A percentile compares a stretch with the other conserved stretches of the same genome.
These are phyloP conservation scores for Danaus chrysippus DNA, from an alignment of 2,888 invertebrate genomes.

Conservation along the genomic window DNA sequence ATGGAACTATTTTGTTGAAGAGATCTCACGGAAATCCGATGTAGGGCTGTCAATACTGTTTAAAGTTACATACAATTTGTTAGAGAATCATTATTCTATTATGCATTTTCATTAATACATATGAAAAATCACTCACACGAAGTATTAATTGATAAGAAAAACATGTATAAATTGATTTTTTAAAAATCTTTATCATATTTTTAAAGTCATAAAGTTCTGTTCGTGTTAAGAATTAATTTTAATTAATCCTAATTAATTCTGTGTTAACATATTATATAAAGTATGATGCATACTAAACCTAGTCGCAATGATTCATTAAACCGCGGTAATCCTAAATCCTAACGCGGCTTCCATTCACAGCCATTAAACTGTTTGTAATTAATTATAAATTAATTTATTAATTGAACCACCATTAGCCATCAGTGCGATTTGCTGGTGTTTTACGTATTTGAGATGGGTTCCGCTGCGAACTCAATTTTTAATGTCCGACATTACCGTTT, in stretches of 20 bases:
- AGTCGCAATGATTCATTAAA: constrained; percentile 25
- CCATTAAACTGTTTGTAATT: constrained; percentile 30
- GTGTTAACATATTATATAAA: neutral
- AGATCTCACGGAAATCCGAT: constrained; percentile 32
- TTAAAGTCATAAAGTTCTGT: too few relatives aligned
- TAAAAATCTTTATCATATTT: too few relatives aligned
- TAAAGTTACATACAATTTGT: neutral
- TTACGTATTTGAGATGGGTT: neutral
- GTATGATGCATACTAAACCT: neutral
- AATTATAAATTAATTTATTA: constrained; percentile 26
- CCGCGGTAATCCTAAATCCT: constrained; percentile 28
- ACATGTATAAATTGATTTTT: neutral
- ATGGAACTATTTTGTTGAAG: constrained; percentile 36
- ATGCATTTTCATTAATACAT: neutral
- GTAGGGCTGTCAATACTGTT: constrained; percentile 29
- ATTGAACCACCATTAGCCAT: constrained; percentile 16
- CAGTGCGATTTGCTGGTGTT: neutral
- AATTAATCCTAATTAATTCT: neutral
- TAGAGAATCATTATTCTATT: neutral
- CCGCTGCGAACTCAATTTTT: neutral
- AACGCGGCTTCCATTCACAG: constrained; percentile 28
- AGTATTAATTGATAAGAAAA: too few relatives aligned
- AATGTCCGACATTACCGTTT: neutral
- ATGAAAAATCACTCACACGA: too few relatives aligned
- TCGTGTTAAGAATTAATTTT: too few relatives aligned